Evolutionary conservation across 2,113 vertebrate genomes (phyloP).

Genomic region (Lampris incognitus): DNA sequence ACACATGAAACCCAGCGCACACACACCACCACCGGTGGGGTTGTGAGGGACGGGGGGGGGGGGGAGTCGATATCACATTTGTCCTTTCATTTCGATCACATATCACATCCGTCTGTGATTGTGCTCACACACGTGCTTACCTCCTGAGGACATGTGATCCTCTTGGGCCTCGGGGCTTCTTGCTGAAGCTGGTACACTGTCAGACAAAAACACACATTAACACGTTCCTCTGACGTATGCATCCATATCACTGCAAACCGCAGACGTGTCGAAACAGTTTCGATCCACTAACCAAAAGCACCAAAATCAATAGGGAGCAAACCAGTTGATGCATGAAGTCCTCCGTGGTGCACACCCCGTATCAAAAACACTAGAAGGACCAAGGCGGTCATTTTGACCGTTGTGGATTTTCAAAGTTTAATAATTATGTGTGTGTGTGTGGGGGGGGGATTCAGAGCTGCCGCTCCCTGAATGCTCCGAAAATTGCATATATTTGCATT

Average conservation of each 20-base stretch:
- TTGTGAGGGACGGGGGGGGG: no score
- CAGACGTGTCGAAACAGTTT: constrained; percentile 14
- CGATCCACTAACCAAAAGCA: constrained; percentile 20
- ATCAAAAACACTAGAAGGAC: no score
- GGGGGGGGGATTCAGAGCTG: no score
- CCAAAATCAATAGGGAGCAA: constrained; percentile 15
- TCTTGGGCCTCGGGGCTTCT: constrained; percentile 95
- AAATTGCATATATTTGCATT: no score
- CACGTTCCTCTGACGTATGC: constrained; percentile 3
- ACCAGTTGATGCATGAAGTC: not conserved
- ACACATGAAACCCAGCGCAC: no score
- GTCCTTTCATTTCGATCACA: not conserved
- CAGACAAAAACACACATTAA: constrained; percentile 73
- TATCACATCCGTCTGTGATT: not conserved
- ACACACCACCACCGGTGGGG: no score
- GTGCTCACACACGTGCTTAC: constrained; percentile 80
- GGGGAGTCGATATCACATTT: not conserved
- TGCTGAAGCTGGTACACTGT: constrained; percentile 98
- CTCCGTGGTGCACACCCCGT: no score
- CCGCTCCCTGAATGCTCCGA: no score
- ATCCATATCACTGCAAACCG: constrained; percentile 6
- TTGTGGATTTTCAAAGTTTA: no score
- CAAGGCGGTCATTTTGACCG: no score
- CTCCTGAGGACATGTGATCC: constrained; percentile 94
- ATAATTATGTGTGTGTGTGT: no score